phyloP scores from a whole-genome alignment of 2,888 invertebrate genomes.

The Cosmia trapezina region DNA sequence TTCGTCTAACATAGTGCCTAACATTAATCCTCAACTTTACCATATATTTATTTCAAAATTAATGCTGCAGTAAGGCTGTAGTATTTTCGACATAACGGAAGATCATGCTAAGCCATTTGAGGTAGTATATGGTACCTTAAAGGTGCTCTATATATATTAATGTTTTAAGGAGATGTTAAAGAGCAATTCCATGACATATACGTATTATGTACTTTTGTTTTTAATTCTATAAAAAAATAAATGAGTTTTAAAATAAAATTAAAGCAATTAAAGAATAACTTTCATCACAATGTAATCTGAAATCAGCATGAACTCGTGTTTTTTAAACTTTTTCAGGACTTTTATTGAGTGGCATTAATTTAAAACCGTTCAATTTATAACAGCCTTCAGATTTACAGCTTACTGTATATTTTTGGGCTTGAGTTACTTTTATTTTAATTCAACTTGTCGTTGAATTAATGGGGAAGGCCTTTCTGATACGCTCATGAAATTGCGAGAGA shows the following conservation, averaged over 20 bases:
- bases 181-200: background rate
- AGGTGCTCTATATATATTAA: background rate
- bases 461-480: background rate
- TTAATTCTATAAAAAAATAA: background rate
- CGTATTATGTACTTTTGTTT: background rate
- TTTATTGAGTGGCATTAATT: slow-evolving; percentile 31
- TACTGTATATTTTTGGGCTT: slow-evolving; percentile 13
- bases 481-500: no score
- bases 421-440: slow-evolving; percentile 9
- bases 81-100: no score
- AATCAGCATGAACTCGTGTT: slow-evolving; percentile 10
- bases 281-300: background rate
- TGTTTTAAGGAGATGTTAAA: background rate
- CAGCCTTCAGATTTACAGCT: slow-evolving; percentile 19
- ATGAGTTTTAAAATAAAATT: background rate
- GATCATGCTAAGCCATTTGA: no score
- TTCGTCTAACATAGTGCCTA: no score
- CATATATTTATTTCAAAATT: no score
- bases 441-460: background rate
- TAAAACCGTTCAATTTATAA: slow-evolving; percentile 24
- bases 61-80: no score
- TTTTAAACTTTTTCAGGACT: slow-evolving; percentile 18
- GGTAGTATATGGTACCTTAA: no score
- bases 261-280: background rate
- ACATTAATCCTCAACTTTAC: no score